Percentiles rank a stretch among this genome's conserved stretches.
These are phyloP conservation scores for Sebastes fasciatus DNA, from an alignment of 2,113 vertebrate genomes.

Conservation along the genomic window DNA sequence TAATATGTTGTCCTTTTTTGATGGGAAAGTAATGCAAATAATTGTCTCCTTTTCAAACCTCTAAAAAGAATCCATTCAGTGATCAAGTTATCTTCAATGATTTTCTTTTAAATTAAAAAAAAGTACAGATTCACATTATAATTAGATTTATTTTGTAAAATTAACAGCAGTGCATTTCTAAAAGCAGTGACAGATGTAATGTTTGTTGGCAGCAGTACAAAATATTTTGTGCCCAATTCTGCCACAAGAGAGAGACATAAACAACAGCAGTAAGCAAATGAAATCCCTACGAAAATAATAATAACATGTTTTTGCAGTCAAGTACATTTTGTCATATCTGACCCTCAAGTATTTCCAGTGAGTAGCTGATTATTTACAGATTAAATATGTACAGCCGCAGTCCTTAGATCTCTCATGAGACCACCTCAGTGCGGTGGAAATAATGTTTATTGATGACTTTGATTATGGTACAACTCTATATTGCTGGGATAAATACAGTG, in stretches of 20 bases:
- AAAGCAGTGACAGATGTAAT: conserved; percentile 27
- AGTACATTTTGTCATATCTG: conserved; percentile 24
- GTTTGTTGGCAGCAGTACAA: conserved; percentile 10
- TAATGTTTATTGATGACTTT: conserved; percentile 48
- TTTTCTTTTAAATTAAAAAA: background rate
- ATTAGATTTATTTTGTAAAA: conserved; percentile 66
- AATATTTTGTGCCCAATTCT: conserved; percentile 11
- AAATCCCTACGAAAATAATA: conserved; percentile 26
- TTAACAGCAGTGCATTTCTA: conserved; percentile 31
- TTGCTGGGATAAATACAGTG: conserved; percentile 65
- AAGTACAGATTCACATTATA: conserved; percentile 26
- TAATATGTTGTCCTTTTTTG: background rate
- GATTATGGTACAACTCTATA: conserved; percentile 52
- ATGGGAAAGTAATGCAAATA: background rate
- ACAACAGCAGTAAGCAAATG: conserved; percentile 41
- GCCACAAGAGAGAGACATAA: conserved; percentile 67
- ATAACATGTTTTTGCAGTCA: conserved; percentile 20
- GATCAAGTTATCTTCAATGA: background rate
- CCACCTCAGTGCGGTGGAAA: conserved; percentile 18
- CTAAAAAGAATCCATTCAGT: background rate
- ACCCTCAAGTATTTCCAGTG: conserved; percentile 57
- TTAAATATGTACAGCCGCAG: conserved; percentile 21
- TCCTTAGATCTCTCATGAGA: conserved; percentile 32
- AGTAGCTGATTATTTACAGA: conserved; percentile 59
- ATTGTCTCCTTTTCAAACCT: background rate